Evolutionary conservation across 2,797 vertebrate genomes (phyloP), one percentile per base, ranked within the genome.

Genomic region (Lutjanus campechanus): DNA sequence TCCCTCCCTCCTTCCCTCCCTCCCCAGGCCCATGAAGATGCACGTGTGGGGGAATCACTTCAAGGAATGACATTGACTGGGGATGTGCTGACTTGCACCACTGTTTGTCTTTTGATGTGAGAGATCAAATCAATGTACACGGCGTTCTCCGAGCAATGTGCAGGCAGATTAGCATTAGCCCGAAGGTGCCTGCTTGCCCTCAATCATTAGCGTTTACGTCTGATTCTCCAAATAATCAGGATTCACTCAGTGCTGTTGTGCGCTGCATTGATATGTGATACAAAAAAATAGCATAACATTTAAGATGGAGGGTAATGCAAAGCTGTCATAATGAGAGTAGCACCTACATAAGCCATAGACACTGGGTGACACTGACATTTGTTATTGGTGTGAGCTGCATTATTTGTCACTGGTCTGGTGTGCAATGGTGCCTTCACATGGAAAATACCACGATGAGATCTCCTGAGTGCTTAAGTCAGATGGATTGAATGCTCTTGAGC

Each of bases 31-130:
- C 95, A 94, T 95, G 94, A 97, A 97, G 97, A 97, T 95, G 96
- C 94, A 92, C 96, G 95, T 98, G 96, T 96, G 95, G 81, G 96
- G 96, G 96, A 96, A 96, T 96, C 96, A 97, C 97, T 96, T 97
- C 97, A 97, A 95, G 97, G 97, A 97, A 96, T 99, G 98, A 98
- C 98, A 99, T 98, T 99, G 98, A 99, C 97, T 97, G 96, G 97
- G 95, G 97, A 99, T 98, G 96, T 99, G 98, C 98, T 99, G 98
- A 99, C 97, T 99, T 96, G 97, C 97, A 96, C 97, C 96, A 95
- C 96, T 97, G 97, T 98, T 99, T 98, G 97, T 98, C 98, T 99
- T 99, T 98, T 97, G 97, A 99, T 98, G 97, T 98, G 97, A 97
- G 97, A 97, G 97, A 99, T 97, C 97, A 98, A 98, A 99, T 99